Evolutionary conservation across 2,113 vertebrate genomes (phyloP), one percentile per base, ranked within the genome.

Genomic region (Lepidothrix coronata): DNA sequence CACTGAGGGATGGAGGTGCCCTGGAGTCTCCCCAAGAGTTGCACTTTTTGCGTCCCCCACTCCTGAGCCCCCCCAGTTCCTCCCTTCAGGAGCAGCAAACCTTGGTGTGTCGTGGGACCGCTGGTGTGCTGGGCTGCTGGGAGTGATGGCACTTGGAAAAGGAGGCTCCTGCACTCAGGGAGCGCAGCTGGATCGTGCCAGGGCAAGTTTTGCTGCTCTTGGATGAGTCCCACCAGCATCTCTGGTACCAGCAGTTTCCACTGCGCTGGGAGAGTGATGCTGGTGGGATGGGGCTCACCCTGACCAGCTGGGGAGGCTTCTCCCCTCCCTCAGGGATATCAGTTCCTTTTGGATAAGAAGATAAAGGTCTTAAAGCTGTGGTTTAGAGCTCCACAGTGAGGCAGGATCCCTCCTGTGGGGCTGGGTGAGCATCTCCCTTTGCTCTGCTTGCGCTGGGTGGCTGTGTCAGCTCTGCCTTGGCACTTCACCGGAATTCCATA

Each of bases 41-140:
- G 33, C 3, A 21, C 5, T n/a, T 21, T 48, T 43, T 8, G 8
- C 48, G 16, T 16, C 31, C 30, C 12, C 35, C 2, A 1, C 8
- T 18, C 39, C n/a, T 3, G 1, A 67, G 3, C 23, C 12, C 51
- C 48, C 6, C 4, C 24, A 19, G 1, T 33, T 70, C 39, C 44
- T 51, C 22, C 23, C 41, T 15, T 3, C 2, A 33, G 22, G 39
- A 39, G 59, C 37, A 67, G 66, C 73, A 75, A 48, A 31, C 8
- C 17, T 67, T 2, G 2, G 41, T 1, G 14, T 8, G 3, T 30
- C 5, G 7, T 0, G 1, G 54, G 63, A n/a, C 30, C 52, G 3
- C 0, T 0, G 0, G 23, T 0, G 4, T 25, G 46, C 77, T 12
- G 73, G 66, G 62, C 57, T 85, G 8, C 71, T 24, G 41, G 5